Evolutionary conservation across 2,888 invertebrate genomes (phyloP).

Genomic region (Ellobium chinense): DNA sequence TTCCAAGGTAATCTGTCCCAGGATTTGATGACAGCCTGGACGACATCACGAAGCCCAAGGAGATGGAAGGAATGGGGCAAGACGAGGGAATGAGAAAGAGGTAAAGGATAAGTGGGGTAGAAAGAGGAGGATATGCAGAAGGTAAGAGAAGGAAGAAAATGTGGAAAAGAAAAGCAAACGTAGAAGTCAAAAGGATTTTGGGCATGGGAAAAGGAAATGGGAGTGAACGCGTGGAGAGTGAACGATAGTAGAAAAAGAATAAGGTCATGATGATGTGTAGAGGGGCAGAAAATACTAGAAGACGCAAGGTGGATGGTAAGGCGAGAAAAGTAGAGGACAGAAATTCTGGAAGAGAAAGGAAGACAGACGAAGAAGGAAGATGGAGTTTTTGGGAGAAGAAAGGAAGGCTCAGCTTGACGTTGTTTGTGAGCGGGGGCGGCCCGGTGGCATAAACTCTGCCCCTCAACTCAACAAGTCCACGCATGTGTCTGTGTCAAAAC

Average conservation of each 20-base stretch:
- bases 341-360: neutral
- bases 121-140: neutral
- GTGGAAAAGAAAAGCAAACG: slow-evolving; percentile 9
- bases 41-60: neutral
- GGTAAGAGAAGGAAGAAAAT: neutral
- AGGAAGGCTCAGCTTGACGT: too few species aligned
- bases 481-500: too few species aligned
- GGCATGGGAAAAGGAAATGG: slow-evolving; percentile 18
- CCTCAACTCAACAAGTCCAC: too few species aligned
- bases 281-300: neutral
- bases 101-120: neutral
- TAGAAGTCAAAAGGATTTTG: slow-evolving; percentile 12
- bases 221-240: neutral
- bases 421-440: too few species aligned
- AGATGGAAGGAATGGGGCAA: slow-evolving; percentile 8
- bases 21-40: too few species aligned
- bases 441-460: too few species aligned
- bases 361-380: neutral
- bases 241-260: neutral
- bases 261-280: neutral
- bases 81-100: slow-evolving; percentile 11
- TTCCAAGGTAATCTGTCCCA: too few species aligned
- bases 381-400: too few species aligned
- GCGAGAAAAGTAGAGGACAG: neutral
- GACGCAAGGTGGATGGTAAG: neutral